phyloP scores from a whole-genome alignment of 2,797 vertebrate genomes.

The Esox lucius region DNA sequence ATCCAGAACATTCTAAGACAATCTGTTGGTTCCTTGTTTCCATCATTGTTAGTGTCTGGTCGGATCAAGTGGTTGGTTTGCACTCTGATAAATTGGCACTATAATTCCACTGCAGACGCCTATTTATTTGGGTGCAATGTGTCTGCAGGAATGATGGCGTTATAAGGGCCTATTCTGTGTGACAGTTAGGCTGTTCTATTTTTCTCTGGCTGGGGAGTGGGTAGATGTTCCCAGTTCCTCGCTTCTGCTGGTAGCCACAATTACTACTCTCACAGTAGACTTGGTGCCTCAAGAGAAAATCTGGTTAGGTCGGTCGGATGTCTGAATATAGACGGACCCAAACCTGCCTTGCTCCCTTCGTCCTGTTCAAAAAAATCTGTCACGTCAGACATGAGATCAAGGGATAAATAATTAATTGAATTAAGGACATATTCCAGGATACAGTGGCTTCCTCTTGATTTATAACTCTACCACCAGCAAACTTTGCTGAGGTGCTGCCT shows the following conservation, averaged over 20 bases:
- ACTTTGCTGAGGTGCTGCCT: neutral
- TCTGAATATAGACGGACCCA: neutral
- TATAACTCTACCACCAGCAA: no score
- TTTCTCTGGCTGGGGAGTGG: neutral
- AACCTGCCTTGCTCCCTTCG: no score
- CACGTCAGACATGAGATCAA: no score
- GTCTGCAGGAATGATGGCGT: neutral
- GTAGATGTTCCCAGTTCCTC: neutral
- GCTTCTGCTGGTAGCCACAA: neutral
- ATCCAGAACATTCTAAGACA: neutral
- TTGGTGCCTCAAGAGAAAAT: neutral
- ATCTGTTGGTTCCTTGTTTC: neutral
- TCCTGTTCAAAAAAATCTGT: no score
- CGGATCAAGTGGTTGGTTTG: neutral
- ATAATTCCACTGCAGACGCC: neutral
- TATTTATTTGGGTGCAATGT: neutral
- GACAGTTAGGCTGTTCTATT: neutral
- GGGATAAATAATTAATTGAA: no score
- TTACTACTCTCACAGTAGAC: neutral
- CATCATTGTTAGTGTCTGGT: no score
- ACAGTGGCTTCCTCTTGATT: no score
- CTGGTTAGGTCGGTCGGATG: neutral
- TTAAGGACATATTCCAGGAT: no score
- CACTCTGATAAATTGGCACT: neutral
- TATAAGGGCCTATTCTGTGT: conserved; percentile 2